These are phyloP conservation scores for Ethmia dodecea DNA, from an alignment of 2,888 invertebrate genomes.

Conservation along the genomic window DNA sequence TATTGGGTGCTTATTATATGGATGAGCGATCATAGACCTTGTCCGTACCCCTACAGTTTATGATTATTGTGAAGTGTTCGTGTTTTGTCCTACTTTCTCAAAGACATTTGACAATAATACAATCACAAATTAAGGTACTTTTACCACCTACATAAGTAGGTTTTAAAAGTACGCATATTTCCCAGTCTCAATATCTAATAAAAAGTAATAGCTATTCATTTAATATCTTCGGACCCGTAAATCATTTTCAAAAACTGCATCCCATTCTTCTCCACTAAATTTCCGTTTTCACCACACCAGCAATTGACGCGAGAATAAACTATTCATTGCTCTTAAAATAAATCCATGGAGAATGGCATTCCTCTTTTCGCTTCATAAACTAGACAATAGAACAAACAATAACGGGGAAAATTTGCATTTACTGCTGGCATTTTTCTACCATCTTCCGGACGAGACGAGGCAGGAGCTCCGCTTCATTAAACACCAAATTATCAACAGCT, in stretches of 20 bases:
- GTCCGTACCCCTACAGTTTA: too few species aligned
- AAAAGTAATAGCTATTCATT: too few species aligned
- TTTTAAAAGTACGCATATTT: too few species aligned
- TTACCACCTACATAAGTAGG: too few species aligned
- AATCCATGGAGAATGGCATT: constrained; percentile 23
- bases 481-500: constrained; percentile 69
- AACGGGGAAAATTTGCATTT: constrained; percentile 68
- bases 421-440: constrained; percentile 62
- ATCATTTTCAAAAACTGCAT: constrained; percentile 1
- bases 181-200: too few species aligned
- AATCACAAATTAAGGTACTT: too few species aligned
- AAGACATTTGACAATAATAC: too few species aligned
- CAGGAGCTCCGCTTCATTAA: constrained; percentile 69
- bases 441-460: constrained; percentile 60
- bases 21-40: too few species aligned
- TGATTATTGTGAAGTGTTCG: too few species aligned
- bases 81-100: too few species aligned
- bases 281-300: constrained; percentile 2
- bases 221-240: too few species aligned
- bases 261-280: constrained; percentile 8
- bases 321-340: constrained; percentile 11
- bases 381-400: constrained; percentile 71
- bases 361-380: constrained; percentile 57
- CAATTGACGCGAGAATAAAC: constrained; percentile 1
- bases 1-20: constrained; percentile 27